These are phyloP conservation scores for Timandra comae DNA, from an alignment of 2,888 invertebrate species.

Conservation along the genomic window DNA sequence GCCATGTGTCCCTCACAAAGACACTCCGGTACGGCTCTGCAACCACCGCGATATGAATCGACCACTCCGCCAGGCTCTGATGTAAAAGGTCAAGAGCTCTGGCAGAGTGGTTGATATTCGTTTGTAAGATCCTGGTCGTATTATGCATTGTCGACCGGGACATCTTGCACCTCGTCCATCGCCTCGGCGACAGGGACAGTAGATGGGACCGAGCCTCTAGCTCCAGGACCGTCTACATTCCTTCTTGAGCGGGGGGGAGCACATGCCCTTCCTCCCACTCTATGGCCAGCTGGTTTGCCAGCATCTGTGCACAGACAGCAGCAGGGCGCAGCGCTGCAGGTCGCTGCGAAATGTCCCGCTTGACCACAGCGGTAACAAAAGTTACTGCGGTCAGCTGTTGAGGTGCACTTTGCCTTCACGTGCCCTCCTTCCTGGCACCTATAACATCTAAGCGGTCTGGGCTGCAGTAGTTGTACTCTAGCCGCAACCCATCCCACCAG, in stretches of 20 bases:
- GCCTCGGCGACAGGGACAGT: too few relatives aligned
- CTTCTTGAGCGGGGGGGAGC: too few relatives aligned
- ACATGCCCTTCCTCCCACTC: slow-evolving; percentile 2
- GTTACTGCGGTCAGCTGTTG: slow-evolving; percentile 3
- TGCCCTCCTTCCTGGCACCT: slow-evolving; percentile 13
- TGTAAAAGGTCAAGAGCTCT: slow-evolving; percentile 7
- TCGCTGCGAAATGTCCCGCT: slow-evolving; percentile 1
- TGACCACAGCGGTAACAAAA: slow-evolving; percentile 14
- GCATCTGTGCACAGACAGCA: slow-evolving; percentile 2
- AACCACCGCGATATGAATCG: slow-evolving; percentile 5
- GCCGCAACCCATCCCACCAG: not conserved
- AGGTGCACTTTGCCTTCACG: slow-evolving; percentile 6
- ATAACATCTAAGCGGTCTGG: not conserved
- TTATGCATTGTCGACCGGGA: not conserved
- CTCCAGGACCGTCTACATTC: too few relatives aligned
- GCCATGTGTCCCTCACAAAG: not conserved
- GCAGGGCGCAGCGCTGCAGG: not conserved
- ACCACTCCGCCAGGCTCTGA: slow-evolving; percentile 10
- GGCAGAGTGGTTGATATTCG: not conserved
- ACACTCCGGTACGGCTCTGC: not conserved
- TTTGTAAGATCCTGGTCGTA: not conserved
- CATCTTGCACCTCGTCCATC: not conserved
- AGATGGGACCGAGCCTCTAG: too few relatives aligned
- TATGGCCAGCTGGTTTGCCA: too few relatives aligned
- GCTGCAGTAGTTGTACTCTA: slow-evolving; percentile 3